Evolutionary conservation across 2,797 vertebrate genomes (phyloP), one percentile per base, ranked within the genome.

Genomic region (Urosaurus nigricauda): DNA sequence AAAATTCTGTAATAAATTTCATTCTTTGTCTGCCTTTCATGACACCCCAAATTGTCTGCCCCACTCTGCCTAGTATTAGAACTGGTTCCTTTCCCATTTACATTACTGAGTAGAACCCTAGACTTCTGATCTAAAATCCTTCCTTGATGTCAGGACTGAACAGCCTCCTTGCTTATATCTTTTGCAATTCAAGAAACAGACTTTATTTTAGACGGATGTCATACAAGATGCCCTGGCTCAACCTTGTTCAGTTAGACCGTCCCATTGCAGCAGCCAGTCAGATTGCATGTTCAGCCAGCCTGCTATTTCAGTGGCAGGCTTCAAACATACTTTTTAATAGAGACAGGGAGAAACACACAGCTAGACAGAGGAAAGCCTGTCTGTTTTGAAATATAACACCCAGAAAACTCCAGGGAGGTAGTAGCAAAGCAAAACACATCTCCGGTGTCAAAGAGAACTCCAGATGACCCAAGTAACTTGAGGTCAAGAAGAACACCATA

Each of bases 201-300:
- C 75, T 19, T 86, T 26, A 17, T 88, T 79, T 43, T 40, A n/a
- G 35, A 11, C 37, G n/a, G 58, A 13, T 84, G 77, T 60, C 78
- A 32, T 6, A n/a, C n/a, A 74, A 89, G 51, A 32, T 58, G 60
- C 35, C 60, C 47, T 4, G 6, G 47, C 60, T 5, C 65, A 81
- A 65, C 71, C 73, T 84, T 78, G 24, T 19, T 71, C n/a, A 60
- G 17, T 63, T 89, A 73, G 32, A 79, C 83, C 35, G 53, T 58
- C 56, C 11, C 26, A 13, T 79, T 84, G 88, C 40, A 24, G 17
- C 58, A 58, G 60, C 19, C 37, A 14, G 17, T 84, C 87, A 58
- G 51, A 60, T 58, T 19, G 26, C 29, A 43, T 19, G 21, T 73
- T 37, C 9, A 24, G 35, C 8, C 51, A 21, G 26, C 26, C 40